Percentiles rank a stretch among this genome's conserved stretches.
phyloP scores from a whole-genome alignment of 2,113 vertebrate genomes.

The Seriola rivoliana region DNA sequence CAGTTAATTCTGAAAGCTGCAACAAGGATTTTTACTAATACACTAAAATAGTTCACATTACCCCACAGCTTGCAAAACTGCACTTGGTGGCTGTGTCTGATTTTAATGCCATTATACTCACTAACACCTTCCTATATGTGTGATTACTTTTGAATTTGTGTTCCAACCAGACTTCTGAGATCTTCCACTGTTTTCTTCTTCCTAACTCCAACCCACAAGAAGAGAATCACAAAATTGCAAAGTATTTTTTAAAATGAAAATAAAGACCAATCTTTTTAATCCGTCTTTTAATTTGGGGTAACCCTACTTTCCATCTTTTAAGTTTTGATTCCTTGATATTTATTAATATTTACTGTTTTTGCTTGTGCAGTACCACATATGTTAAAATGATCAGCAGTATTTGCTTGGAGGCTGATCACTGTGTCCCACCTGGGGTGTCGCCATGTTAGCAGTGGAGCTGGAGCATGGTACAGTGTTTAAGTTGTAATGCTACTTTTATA shows the following conservation, averaged over 20 bases:
- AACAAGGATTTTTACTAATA: not conserved
- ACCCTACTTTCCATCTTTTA: not conserved
- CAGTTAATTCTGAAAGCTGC: not conserved
- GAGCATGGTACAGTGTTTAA: not conserved
- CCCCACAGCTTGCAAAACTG: not conserved
- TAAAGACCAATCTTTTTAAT: not conserved
- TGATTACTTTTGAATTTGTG: no score
- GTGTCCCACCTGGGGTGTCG: not conserved
- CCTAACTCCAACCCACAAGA: not conserved
- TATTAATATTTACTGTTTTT: not conserved
- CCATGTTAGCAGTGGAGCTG: conserved; percentile 10
- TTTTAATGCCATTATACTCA: not conserved
- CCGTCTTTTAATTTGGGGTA: not conserved
- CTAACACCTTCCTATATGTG: no score
- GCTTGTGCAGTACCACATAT: not conserved
- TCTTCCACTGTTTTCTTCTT: not conserved
- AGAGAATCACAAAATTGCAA: not conserved
- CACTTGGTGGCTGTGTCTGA: not conserved
- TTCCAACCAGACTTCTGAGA: not conserved
- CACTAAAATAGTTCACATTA: not conserved
- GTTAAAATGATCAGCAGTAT: not conserved
- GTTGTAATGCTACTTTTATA: not conserved
- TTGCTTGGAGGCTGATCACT: not conserved
- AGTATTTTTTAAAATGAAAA: not conserved
- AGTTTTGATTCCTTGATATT: not conserved